Conservation (phyloP, 2,888 invertebrate genomes). For the Fissipunctia ypsillon region DNA sequence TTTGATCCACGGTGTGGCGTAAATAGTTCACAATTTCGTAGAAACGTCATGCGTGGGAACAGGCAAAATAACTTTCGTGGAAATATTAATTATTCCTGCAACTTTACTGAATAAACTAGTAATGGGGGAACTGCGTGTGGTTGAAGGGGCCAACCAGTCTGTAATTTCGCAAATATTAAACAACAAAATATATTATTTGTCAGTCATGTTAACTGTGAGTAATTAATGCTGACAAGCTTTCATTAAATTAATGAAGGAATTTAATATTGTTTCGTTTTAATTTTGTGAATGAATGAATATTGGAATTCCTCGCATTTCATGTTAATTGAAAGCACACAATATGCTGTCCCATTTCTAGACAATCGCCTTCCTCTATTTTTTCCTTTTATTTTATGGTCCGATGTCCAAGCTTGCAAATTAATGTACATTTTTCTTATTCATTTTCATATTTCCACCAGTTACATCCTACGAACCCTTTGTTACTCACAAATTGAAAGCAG, state of each 20-base stretch:
- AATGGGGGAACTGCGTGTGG: neutral
- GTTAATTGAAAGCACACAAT: neutral
- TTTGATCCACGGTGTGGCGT: neutral
- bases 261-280: no score
- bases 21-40: neutral
- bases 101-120: conserved; percentile 8
- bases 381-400: neutral
- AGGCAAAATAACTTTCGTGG: neutral
- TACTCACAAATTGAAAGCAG: conserved; percentile 54
- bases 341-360: neutral
- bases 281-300: neutral
- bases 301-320: neutral
- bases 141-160: neutral
- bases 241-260: neutral
- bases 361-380: neutral
- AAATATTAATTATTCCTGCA: neutral
- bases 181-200: neutral
- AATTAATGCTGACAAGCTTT: neutral
- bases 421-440: neutral
- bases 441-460: neutral
- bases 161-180: neutral
- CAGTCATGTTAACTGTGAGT: neutral
- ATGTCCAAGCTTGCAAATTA: neutral
- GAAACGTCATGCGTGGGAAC: neutral
- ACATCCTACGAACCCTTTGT: conserved; percentile 19